These are phyloP conservation scores for Sylvicola fuscatus DNA, from an alignment of 2,888 invertebrate species.

Conservation along the genomic window DNA sequence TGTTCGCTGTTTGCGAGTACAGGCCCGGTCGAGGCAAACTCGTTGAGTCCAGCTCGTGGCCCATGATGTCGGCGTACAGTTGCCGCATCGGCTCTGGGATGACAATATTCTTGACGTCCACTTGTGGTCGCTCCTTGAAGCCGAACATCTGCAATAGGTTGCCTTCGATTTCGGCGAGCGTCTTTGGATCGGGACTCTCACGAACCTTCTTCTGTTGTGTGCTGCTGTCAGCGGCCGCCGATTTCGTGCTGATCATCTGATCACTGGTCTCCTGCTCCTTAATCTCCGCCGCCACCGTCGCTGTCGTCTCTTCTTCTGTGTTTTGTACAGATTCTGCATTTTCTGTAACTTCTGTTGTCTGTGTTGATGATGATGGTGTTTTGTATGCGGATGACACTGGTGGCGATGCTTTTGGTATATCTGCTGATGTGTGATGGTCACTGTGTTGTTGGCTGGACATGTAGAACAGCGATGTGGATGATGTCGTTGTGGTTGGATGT, in stretches of 20 bases:
- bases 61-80: slow-evolving; percentile 49
- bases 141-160: slow-evolving; percentile 24
- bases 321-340: no score
- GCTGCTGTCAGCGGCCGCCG: no score
- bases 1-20: slow-evolving; percentile 58
- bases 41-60: slow-evolving; percentile 38
- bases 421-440: slow-evolving; percentile 13
- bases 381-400: neutral
- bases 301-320: slow-evolving; percentile 1
- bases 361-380: neutral
- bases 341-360: no score
- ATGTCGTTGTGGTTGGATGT: no score
- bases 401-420: slow-evolving; percentile 4
- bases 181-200: slow-evolving; percentile 20
- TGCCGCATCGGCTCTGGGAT: slow-evolving; percentile 65
- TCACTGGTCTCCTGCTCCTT: no score
- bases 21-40: slow-evolving; percentile 45
- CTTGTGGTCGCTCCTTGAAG: slow-evolving; percentile 24
- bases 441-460: slow-evolving; percentile 18
- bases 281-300: neutral
- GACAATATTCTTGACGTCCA: slow-evolving; percentile 23
- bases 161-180: slow-evolving; percentile 27
- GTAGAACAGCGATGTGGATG: no score
- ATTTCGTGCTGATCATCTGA: no score
- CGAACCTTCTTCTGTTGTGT: neutral